Evolutionary conservation across 2,888 invertebrate species (phyloP).

Genomic region (Agriotes lineatus): DNA sequence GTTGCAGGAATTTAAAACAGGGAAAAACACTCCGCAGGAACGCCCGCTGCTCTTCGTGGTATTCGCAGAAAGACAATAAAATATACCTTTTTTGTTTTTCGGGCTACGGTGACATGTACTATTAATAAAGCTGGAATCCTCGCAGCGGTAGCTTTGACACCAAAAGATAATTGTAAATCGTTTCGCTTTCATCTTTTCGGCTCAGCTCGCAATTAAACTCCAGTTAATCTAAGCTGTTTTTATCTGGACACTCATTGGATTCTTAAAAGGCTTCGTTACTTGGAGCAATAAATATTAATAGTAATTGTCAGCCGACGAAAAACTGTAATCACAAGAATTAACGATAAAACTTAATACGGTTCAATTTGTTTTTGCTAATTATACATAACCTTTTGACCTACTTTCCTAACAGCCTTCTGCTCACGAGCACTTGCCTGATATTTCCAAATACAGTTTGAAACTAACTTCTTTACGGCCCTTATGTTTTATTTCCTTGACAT

Average conservation of each 20-base stretch:
- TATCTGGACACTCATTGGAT: no score
- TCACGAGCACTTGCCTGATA: slow-evolving; percentile 3
- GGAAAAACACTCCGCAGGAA: slow-evolving; percentile 10
- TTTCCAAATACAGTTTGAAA: slow-evolving; percentile 11
- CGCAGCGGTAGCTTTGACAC: no score
- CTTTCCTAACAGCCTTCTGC: neutral
- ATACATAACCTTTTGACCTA: slow-evolving; percentile 15
- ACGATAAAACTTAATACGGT: slow-evolving; percentile 16
- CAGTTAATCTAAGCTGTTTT: no score
- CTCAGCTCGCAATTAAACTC: no score
- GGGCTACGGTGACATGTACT: neutral
- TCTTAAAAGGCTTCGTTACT: neutral
- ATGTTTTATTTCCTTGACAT: neutral
- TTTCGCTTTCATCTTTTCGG: no score
- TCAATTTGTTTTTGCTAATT: slow-evolving; percentile 16
- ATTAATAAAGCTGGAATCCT: no score
- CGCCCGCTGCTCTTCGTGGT: neutral
- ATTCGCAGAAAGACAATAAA: neutral
- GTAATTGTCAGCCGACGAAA: slow-evolving; percentile 10
- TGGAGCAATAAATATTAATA: slow-evolving; percentile 12
- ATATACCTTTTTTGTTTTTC: neutral
- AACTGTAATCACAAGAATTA: slow-evolving; percentile 13
- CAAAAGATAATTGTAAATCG: no score
- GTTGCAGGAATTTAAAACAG: slow-evolving; percentile 7
- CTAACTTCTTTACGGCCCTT: slow-evolving; percentile 1